These are phyloP conservation scores for Clarias batrachus DNA, from an alignment of 2,113 vertebrate species.

Conservation along the genomic window DNA sequence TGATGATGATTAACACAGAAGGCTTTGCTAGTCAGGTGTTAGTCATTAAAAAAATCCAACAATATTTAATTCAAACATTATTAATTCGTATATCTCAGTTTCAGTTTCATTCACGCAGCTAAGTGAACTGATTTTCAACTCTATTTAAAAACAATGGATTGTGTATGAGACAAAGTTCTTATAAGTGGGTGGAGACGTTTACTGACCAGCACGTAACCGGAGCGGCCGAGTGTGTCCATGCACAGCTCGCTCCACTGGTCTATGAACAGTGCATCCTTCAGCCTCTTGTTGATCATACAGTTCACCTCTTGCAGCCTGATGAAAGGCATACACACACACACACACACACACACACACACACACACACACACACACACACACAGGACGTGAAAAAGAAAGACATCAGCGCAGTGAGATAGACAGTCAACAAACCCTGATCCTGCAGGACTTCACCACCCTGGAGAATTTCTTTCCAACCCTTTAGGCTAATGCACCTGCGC, in stretches of 20 bases:
- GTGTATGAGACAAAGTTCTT: neutral
- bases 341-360: neutral
- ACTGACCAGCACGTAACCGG: slow-evolving; percentile 91
- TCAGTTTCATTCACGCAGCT: neutral
- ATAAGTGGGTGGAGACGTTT: neutral
- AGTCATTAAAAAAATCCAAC: neutral
- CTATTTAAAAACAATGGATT: neutral
- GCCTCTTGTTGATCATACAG: slow-evolving; percentile 93
- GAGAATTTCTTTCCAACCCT: slow-evolving; percentile 18
- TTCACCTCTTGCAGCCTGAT: slow-evolving; percentile 94
- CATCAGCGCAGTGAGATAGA: neutral
- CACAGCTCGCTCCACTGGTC: slow-evolving; percentile 97
- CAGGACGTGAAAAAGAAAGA: neutral
- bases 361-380: slow-evolving; percentile 21
- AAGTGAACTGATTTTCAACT: neutral
- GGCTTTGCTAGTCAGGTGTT: neutral
- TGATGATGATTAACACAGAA: neutral
- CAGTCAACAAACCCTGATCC: slow-evolving; percentile 11
- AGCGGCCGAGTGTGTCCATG: slow-evolving; percentile 90
- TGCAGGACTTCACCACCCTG: neutral
- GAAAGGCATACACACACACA: neutral
- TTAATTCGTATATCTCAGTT: neutral
- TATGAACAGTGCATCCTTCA: slow-evolving; percentile 95
- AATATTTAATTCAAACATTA: neutral
- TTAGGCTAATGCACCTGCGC: slow-evolving; percentile 36